Base-by-base conservation (phyloP, 2,888 invertebrate species). In the Heliconius charithonia region DNA sequence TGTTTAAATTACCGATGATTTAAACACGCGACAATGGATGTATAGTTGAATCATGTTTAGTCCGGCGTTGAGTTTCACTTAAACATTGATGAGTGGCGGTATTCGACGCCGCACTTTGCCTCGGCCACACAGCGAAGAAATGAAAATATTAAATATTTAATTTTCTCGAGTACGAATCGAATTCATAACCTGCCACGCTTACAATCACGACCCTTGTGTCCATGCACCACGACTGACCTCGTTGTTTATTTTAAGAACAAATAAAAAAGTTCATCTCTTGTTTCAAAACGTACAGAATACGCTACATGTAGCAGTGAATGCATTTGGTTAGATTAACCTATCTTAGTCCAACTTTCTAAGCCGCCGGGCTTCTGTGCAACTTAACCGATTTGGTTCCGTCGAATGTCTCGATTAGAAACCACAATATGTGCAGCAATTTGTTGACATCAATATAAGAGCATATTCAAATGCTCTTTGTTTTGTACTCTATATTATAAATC, bases 331-430 rank as follows among this genome's bases (percentile, higher is more conserved):
- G 37, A 77, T 74, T 63, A 79, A 69, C 69, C 70, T 77, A 77
- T 77, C 69, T 37, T 45, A 62, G 32, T 45, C 67, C 45, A 78
- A 80, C 75, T 80, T 80, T 78, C 77, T 67, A 56, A n/a, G 72
- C 78, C 77, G 66, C 37, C 67, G 73, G 77, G 51, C 79, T 74
- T 37, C 10, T 69, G 66, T 80, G 78, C 80, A 78, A 80, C 72
- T 73, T 10, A 37, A 37, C 71, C 75, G 76, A 80, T 76, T 78
- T 67, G 67, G 67, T 63, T 73, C 71, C 72, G 75, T 80, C 80
- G 72, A 80, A 78, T 72, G 51, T 72, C 67, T 78, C 78, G 78
- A 80, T 78, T 78, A 80, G 51, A 75, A 72, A 69, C 67, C 73
- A 75, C 75, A 76, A 62, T 63, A 63, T 27, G 65, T 19, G 10